phyloP scores from a whole-genome alignment of 1,140 invertebrate genomes.

The Glossosoma conforme region DNA sequence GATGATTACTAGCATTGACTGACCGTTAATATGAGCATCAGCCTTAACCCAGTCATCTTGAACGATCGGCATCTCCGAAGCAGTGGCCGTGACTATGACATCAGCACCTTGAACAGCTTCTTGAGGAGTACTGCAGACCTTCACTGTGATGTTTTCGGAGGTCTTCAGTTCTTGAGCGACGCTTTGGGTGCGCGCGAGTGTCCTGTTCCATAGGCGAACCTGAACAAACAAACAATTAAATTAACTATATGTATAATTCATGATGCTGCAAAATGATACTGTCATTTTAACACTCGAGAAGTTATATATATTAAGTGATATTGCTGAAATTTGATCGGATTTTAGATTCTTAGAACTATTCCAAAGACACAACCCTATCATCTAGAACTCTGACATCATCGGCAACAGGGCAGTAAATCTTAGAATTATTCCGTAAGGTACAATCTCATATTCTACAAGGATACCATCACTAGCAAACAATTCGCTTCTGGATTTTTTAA shows the following conservation, averaged over 20 bases:
- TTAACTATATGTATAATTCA: not conserved
- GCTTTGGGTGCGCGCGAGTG: constrained; percentile 38
- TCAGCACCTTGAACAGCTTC: constrained; percentile 52
- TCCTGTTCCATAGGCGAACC: constrained; percentile 53
- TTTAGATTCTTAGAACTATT: too few species aligned
- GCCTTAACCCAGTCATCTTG: constrained; percentile 48
- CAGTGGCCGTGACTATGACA: constrained; percentile 54
- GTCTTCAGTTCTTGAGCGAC: constrained; percentile 44
- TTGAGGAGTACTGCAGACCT: constrained; percentile 35
- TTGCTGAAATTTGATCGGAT: too few species aligned
- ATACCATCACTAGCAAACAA: too few species aligned
- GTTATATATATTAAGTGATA: too few species aligned
- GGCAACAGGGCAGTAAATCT: too few species aligned
- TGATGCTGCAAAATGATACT: not conserved
- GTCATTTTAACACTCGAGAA: not conserved
- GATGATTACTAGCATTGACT: not conserved
- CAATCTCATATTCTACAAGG: too few species aligned
- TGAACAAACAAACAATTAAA: constrained; percentile 28
- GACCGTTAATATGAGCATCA: constrained; percentile 40
- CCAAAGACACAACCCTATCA: too few species aligned
- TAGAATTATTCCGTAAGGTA: too few species aligned
- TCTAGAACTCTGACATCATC: too few species aligned
- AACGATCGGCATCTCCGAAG: constrained; percentile 42
- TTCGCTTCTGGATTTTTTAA: too few species aligned
- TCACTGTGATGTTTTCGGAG: constrained; percentile 30